phyloP scores from a whole-genome alignment of 2,113 vertebrate genomes.

The Arothron firmamentum region DNA sequence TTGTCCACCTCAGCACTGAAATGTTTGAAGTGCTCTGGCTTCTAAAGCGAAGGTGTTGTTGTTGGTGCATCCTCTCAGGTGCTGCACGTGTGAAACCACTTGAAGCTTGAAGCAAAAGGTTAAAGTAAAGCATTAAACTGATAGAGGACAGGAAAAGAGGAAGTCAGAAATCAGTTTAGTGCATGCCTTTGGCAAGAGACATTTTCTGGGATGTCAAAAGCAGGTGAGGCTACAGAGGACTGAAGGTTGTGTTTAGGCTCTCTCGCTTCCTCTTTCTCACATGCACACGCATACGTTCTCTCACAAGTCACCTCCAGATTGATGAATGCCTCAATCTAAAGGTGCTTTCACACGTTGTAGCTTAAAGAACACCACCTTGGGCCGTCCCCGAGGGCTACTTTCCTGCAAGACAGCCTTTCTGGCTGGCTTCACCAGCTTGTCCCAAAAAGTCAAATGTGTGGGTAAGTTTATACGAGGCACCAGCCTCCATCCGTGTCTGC shows the following conservation, averaged over 20 bases:
- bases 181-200: background rate
- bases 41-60: background rate
- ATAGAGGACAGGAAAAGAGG: background rate
- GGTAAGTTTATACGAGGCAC: too few relatives aligned
- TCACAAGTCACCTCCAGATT: slow-evolving; percentile 29
- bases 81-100: background rate
- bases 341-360: background rate
- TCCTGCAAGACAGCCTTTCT: too few relatives aligned
- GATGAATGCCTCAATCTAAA: slow-evolving; percentile 44
- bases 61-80: background rate
- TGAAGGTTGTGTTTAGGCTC: background rate
- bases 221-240: background rate
- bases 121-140: background rate
- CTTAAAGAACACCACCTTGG: too few relatives aligned
- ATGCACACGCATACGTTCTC: background rate
- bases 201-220: background rate
- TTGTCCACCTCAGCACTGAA: too few relatives aligned
- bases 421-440: too few relatives aligned
- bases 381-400: too few relatives aligned
- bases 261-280: background rate
- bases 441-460: too few relatives aligned
- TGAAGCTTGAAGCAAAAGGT: slow-evolving; percentile 9
- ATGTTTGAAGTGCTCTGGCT: background rate
- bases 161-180: background rate
- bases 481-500: too few relatives aligned